Evolutionary conservation across 2,113 vertebrate genomes (phyloP).

Genomic region (Leptocoma aspasia): DNA sequence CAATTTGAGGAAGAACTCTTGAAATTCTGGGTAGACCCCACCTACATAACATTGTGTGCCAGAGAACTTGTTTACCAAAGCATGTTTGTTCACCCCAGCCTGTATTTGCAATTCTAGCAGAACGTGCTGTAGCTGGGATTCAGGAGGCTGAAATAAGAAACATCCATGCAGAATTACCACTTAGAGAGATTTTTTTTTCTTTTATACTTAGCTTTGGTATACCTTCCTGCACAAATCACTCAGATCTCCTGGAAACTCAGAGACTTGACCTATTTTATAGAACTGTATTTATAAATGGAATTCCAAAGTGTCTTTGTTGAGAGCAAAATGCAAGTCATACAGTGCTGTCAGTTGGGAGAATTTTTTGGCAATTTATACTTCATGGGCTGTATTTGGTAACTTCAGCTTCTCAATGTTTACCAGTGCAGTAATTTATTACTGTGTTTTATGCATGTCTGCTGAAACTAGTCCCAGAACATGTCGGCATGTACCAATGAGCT

Average conservation of each 20-base stretch:
- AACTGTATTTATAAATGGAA: neutral
- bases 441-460: neutral
- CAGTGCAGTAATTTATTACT: neutral
- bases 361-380: neutral
- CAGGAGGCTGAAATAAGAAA: slow-evolving; percentile 33
- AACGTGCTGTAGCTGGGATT: slow-evolving; percentile 48
- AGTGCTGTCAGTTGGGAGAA: neutral
- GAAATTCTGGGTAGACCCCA: slow-evolving; percentile 1
- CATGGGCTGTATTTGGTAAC: neutral
- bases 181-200: neutral
- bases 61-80: slow-evolving; percentile 46
- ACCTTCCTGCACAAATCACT: neutral
- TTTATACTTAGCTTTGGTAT: neutral
- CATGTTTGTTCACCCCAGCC: slow-evolving; percentile 12
- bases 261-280: neutral
- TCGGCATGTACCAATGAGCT: neutral
- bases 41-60: slow-evolving; percentile 18
- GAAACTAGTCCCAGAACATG: neutral
- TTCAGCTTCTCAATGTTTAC: neutral
- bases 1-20: neutral
- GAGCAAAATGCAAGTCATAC: neutral
- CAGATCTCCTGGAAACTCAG: neutral
- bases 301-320: neutral
- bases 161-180: slow-evolving; percentile 39
- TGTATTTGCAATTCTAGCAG: slow-evolving; percentile 43